phyloP scores from a whole-genome alignment of 2,888 invertebrate genomes.

The Orgyia antiqua region DNA sequence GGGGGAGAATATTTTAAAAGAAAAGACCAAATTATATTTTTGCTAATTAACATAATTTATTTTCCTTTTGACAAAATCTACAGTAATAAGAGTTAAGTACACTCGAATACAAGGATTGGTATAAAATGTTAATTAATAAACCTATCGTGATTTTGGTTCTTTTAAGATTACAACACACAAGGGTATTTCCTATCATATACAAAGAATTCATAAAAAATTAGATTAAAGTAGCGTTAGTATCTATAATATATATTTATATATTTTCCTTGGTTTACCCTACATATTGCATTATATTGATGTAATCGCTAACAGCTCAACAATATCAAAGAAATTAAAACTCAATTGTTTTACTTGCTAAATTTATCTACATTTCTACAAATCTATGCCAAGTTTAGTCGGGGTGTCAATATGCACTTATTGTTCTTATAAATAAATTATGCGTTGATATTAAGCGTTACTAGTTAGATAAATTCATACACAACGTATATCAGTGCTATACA shows the following conservation, averaged over 20 bases:
- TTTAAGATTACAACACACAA: slow-evolving; percentile 59
- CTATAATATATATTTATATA: slow-evolving; percentile 9
- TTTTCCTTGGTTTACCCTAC: slow-evolving; percentile 5
- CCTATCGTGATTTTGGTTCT: slow-evolving; percentile 70
- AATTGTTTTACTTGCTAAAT: slow-evolving; percentile 33
- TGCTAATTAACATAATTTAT: slow-evolving; percentile 76
- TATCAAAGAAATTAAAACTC: slow-evolving; percentile 17
- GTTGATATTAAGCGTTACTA: slow-evolving; percentile 41
- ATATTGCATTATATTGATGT: slow-evolving; percentile 13
- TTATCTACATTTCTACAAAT: slow-evolving; percentile 74
- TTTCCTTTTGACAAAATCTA: slow-evolving; percentile 74
- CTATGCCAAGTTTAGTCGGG: slow-evolving; percentile 39
- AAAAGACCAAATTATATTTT: slow-evolving; percentile 12
- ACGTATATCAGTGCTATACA: slow-evolving; percentile 32
- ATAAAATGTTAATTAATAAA: slow-evolving; percentile 67
- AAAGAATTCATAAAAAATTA: slow-evolving; percentile 16
- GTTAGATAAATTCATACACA: slow-evolving; percentile 35
- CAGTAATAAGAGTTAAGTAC: slow-evolving; percentile 74
- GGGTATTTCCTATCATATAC: slow-evolving; percentile 23
- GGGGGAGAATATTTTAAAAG: neutral
- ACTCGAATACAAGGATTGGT: slow-evolving; percentile 76
- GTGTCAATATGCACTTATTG: slow-evolving; percentile 42
- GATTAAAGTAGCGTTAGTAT: slow-evolving; percentile 14
- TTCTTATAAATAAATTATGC: slow-evolving; percentile 60
- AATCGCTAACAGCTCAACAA: slow-evolving; percentile 15